These are phyloP conservation scores for Wiebesia pumilae DNA, from an alignment of 1,140 invertebrate genomes.

Conservation along the genomic window DNA sequence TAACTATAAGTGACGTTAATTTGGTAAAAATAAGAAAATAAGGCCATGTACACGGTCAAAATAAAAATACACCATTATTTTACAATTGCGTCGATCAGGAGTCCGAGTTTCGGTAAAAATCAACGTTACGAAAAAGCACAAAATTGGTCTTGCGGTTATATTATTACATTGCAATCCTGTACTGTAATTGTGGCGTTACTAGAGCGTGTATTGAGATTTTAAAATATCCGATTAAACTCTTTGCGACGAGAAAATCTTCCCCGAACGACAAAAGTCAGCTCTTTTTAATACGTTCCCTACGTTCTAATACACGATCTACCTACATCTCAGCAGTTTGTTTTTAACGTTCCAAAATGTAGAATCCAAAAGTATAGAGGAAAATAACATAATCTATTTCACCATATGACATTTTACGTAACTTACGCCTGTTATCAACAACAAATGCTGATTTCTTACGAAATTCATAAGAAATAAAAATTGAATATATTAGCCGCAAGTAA, in stretches of 20 bases:
- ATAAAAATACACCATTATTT: not conserved
- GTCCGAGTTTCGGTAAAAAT: not conserved
- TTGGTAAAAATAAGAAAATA: not conserved
- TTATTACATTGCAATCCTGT: too few relatives aligned
- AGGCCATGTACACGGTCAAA: not conserved
- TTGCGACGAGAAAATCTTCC: not conserved
- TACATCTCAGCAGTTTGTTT: not conserved
- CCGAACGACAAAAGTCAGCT: not conserved
- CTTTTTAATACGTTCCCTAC: not conserved
- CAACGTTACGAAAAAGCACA: not conserved
- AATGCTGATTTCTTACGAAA: not conserved
- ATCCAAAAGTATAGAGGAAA: not conserved
- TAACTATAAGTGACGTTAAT: too few relatives aligned
- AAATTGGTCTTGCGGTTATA: not conserved
- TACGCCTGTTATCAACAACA: not conserved
- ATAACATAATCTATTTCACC: not conserved
- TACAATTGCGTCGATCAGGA: not conserved
- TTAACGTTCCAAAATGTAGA: not conserved
- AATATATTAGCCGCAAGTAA: too few relatives aligned
- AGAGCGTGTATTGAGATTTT: too few relatives aligned
- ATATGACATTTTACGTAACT: not conserved
- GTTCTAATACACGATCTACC: not conserved
- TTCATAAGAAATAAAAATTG: not conserved
- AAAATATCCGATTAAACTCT: too few relatives aligned
- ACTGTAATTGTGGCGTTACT: too few relatives aligned